A percentile compares a stretch with the other conserved stretches of the same genome.
Evolutionary conservation across 2,797 vertebrate species (phyloP).

Genomic region (Lindbergichthys nudifrons): DNA sequence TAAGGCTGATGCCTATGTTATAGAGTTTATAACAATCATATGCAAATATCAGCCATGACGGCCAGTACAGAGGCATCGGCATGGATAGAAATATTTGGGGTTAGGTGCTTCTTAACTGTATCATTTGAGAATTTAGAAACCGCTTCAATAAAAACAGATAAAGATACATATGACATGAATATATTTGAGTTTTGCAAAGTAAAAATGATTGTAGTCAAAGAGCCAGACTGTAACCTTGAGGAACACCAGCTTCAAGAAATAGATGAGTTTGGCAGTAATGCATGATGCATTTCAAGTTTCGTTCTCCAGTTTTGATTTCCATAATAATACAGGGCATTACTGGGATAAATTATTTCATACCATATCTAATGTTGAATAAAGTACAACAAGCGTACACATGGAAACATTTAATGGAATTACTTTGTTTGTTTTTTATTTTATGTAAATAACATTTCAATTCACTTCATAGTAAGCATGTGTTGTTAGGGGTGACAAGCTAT

Average conservation of each 20-base stretch:
- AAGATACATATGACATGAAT: no score
- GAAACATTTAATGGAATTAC: background rate
- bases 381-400: background rate
- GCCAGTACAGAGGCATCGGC: background rate
- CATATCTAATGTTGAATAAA: background rate
- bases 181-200: no score
- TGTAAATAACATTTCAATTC: conserved; percentile 24
- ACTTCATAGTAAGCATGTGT: conserved; percentile 36
- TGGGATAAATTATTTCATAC: background rate
- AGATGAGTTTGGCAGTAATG: background rate
- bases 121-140: no score
- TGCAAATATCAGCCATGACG: background rate
- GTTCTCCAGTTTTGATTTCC: background rate
- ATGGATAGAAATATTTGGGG: background rate
- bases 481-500: conserved; percentile 42
- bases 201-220: no score
- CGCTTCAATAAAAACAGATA: no score
- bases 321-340: background rate
- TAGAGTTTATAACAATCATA: background rate
- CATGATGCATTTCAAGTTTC: background rate
- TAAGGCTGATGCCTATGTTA: background rate
- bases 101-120: background rate
- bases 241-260: background rate
- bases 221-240: background rate
- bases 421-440: background rate